Evolutionary conservation across 1,140 invertebrate species (phyloP).

Genomic region (Drosophila littoralis): DNA sequence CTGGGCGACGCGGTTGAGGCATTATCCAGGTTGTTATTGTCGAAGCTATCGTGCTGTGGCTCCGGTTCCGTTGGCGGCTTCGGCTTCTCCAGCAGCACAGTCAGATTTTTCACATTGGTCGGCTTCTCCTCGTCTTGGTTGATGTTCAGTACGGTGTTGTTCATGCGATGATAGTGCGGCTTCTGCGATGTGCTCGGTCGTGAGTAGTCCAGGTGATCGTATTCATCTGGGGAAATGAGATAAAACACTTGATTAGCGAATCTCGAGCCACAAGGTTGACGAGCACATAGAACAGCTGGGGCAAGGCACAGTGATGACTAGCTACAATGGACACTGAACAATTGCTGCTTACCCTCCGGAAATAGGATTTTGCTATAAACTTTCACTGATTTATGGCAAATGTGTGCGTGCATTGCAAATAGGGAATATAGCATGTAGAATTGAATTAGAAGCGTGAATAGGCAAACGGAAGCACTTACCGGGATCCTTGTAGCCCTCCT

Average conservation of each 20-base stretch:
- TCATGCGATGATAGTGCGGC: conserved; percentile 91
- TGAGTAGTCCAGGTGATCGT: conserved; percentile 94
- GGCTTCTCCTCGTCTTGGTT: conserved; percentile 80
- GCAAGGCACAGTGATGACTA: conserved; percentile 31
- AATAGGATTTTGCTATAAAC: conserved; percentile 82
- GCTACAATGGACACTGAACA: conserved; percentile 34
- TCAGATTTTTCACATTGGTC: conserved; percentile 80
- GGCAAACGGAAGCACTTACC: conserved; percentile 71
- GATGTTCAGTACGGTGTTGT: conserved; percentile 77
- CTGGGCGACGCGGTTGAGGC: conserved; percentile 74
- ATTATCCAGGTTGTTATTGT: conserved; percentile 72
- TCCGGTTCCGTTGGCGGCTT: conserved; percentile 55
- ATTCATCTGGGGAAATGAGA: conserved; percentile 85
- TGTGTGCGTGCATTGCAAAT: conserved; percentile 48
- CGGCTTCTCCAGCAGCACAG: conserved; percentile 61
- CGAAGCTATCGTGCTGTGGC: conserved; percentile 73
- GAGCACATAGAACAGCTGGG: conserved; percentile 35
- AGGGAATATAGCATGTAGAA: conserved; percentile 38
- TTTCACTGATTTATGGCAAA: conserved; percentile 70
- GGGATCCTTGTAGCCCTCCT: conserved; percentile 86
- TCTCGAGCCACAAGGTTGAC: not conserved
- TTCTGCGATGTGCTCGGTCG: conserved; percentile 92
- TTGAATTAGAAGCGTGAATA: not conserved
- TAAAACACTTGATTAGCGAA: conserved; percentile 13
- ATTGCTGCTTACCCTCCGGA: conserved; percentile 75